phyloP scores from a whole-genome alignment of 2,113 vertebrate species.

The Cinclus mexicanus region DNA sequence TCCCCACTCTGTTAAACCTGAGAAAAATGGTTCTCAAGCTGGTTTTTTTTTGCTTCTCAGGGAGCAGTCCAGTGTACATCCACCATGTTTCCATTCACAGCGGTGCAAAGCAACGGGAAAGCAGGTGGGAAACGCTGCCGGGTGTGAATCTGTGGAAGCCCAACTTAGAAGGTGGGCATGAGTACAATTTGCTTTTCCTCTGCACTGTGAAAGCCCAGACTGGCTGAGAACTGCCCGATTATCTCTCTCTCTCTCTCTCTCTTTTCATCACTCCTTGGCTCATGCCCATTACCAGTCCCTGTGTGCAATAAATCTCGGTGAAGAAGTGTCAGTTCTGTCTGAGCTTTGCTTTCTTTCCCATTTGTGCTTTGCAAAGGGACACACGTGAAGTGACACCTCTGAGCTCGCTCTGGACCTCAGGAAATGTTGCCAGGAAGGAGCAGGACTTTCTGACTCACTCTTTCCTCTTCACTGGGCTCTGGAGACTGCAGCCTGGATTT shows the following conservation, averaged over 20 bases:
- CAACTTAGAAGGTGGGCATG: neutral
- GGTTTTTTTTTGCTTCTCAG: neutral
- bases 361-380: neutral
- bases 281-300: neutral
- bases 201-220: neutral
- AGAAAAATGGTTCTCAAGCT: slow-evolving; percentile 7
- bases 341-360: neutral
- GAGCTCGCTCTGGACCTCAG: neutral
- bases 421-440: neutral
- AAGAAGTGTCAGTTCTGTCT: neutral
- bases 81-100: neutral
- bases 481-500: neutral
- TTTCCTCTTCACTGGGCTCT: neutral
- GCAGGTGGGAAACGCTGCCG: fast-evolving
- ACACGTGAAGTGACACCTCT: neutral
- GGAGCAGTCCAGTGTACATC: neutral
- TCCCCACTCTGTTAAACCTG: neutral
- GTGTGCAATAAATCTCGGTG: neutral
- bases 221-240: neutral
- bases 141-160: neutral
- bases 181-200: neutral
- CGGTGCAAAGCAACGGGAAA: neutral
- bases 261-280: neutral
- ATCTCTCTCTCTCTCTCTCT: neutral
- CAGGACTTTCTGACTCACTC: neutral